phyloP scores from a whole-genome alignment of 2,888 invertebrate genomes.

The Ctenicera cuprea region DNA sequence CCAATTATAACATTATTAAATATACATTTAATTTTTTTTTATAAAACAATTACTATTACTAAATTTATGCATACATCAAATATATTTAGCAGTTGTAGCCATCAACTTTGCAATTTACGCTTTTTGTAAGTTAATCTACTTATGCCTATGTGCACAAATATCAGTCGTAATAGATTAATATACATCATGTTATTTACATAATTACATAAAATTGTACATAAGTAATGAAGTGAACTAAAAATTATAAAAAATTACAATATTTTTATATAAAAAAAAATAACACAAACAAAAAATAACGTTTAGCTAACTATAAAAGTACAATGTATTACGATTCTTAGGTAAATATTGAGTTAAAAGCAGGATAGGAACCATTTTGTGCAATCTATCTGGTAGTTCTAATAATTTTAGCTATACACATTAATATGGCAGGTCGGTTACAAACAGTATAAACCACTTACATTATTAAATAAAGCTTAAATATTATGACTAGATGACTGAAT shows the following conservation, averaged over 20 bases:
- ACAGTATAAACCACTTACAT: constrained; percentile 43
- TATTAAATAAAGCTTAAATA: constrained; percentile 52
- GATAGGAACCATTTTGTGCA: constrained; percentile 56
- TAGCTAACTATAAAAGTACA: constrained; percentile 11
- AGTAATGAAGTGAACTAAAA: constrained; percentile 2
- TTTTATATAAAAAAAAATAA: constrained; percentile 15
- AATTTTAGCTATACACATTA: constrained; percentile 41
- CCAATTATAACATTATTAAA: constrained; percentile 35
- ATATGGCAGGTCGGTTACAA: constrained; percentile 51
- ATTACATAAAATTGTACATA: constrained; percentile 54
- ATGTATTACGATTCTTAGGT: constrained; percentile 36
- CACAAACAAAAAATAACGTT: constrained; percentile 25
- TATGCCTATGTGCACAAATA: constrained; percentile 55
- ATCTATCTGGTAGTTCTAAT: constrained; percentile 47
- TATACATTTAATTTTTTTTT: constrained; percentile 34
- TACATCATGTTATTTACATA: constrained; percentile 58
- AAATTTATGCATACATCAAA: constrained; percentile 25
- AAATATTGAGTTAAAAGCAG: constrained; percentile 47
- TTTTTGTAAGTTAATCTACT: constrained; percentile 34
- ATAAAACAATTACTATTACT: constrained; percentile 34
- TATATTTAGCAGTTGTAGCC: constrained; percentile 23
- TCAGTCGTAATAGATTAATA: constrained; percentile 58
- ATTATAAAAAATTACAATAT: background rate
- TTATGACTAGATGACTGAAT: constrained; percentile 56
- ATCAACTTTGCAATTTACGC: constrained; percentile 17